These are phyloP conservation scores for Synergus gifuensis DNA, from an alignment of 2,888 invertebrate genomes.

Conservation along the genomic window DNA sequence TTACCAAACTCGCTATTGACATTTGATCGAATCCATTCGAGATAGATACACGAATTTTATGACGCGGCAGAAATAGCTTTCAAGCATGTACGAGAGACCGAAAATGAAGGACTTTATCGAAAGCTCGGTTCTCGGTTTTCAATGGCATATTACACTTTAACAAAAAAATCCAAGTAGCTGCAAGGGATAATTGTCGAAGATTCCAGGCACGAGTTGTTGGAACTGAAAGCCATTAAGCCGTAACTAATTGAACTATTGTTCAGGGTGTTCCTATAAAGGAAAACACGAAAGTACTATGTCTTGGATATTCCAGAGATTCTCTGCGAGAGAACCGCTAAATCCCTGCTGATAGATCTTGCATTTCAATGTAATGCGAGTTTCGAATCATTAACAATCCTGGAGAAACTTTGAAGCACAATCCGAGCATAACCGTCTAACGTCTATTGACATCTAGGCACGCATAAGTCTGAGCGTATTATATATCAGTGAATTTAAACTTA, in stretches of 20 bases:
- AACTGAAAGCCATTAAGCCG: conserved; percentile 69
- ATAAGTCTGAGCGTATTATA: neutral
- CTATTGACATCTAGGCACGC: neutral
- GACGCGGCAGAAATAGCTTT: conserved; percentile 46
- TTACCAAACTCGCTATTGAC: conserved; percentile 37
- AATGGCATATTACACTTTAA: neutral
- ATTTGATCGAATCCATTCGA: conserved; percentile 37
- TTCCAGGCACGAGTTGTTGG: conserved; percentile 68
- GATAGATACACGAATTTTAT: conserved; percentile 43
- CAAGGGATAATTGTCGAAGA: conserved; percentile 63
- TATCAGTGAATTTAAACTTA: neutral
- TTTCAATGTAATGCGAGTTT: conserved; percentile 15
- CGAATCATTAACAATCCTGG: conserved; percentile 17
- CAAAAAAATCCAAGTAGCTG: conserved; percentile 50
- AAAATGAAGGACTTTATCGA: conserved; percentile 26
- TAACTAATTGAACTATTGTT: conserved; percentile 68
- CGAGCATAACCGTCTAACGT: neutral
- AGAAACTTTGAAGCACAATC: conserved; percentile 14
- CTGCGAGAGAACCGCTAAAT: neutral
- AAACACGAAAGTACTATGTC: neutral
- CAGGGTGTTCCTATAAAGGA: neutral
- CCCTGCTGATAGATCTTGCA: conserved; percentile 18
- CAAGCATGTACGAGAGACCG: conserved; percentile 30
- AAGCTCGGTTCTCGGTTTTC: neutral
- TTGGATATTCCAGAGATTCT: conserved; percentile 2